phyloP scores from a whole-genome alignment of 2,113 vertebrate species.

The Nesoenas mayeri region DNA sequence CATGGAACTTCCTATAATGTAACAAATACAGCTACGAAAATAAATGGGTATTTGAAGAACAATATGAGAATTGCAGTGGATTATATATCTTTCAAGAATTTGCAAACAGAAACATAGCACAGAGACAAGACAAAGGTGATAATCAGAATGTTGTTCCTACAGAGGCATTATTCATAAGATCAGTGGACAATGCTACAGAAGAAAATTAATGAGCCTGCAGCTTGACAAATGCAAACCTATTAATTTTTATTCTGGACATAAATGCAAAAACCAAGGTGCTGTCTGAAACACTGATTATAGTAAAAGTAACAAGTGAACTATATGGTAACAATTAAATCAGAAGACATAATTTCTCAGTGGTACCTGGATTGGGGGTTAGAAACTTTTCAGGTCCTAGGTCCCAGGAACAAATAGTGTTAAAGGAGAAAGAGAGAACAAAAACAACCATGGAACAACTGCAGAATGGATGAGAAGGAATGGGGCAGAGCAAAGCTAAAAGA shows the following conservation, averaged over 20 bases:
- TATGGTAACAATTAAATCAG: neutral
- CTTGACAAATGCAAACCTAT: constrained; percentile 7
- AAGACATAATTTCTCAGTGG: neutral
- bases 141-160: neutral
- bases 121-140: neutral
- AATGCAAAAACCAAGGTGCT: neutral
- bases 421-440: neutral
- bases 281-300: neutral
- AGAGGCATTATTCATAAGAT: neutral
- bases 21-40: neutral
- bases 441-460: neutral
- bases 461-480: neutral
- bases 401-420: neutral
- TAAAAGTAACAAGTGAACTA: neutral
- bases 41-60: neutral
- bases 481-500: neutral
- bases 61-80: neutral
- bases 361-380: neutral
- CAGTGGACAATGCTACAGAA: neutral
- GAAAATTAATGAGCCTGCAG: neutral
- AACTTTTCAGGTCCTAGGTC: neutral
- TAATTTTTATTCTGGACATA: constrained; percentile 23
- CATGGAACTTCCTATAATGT: neutral
- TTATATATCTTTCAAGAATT: too few species aligned
- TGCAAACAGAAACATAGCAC: neutral